Conservation (phyloP, 2,888 invertebrate species). For the Xanthorhoe spadicearia region DNA sequence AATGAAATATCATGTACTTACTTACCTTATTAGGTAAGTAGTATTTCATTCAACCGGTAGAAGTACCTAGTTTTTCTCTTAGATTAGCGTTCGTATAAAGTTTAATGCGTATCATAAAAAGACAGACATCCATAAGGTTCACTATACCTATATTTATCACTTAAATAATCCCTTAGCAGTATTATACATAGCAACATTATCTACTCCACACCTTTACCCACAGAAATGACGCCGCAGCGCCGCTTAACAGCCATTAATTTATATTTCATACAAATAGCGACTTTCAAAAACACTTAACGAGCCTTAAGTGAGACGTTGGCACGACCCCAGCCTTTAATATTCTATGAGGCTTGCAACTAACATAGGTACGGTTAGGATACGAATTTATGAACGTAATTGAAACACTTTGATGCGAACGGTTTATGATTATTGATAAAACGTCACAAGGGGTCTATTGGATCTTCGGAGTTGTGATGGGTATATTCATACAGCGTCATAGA, state of each 20-base stretch:
- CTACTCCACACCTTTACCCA: constrained; percentile 24
- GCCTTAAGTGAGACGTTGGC: constrained; percentile 70
- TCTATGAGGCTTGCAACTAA: constrained; percentile 42
- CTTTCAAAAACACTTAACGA: constrained; percentile 78
- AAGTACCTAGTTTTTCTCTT: too few species aligned
- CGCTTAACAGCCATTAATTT: constrained; percentile 73
- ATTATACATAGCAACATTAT: constrained; percentile 3
- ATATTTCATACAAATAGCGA: constrained; percentile 81
- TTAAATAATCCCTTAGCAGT: not conserved
- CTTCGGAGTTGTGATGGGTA: not conserved
- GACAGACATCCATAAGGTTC: too few species aligned
- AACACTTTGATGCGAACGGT: constrained; percentile 16
- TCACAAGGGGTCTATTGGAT: not conserved
- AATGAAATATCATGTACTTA: too few species aligned
- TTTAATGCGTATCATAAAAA: not conserved
- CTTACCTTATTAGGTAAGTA: too few species aligned
- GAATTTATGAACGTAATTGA: constrained; percentile 22
- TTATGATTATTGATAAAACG: constrained; percentile 12
- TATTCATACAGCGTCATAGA: too few species aligned
- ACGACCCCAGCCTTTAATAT: constrained; percentile 58
- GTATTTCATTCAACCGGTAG: too few species aligned
- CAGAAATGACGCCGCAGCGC: constrained; percentile 37
- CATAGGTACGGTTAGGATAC: constrained; percentile 11
- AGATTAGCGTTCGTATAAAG: too few species aligned
- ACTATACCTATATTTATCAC: not conserved